Percentiles rank a stretch among this genome's conserved stretches.
Conservation (phyloP, 2,797 vertebrate genomes). For the Malacoraja senta region DNA sequence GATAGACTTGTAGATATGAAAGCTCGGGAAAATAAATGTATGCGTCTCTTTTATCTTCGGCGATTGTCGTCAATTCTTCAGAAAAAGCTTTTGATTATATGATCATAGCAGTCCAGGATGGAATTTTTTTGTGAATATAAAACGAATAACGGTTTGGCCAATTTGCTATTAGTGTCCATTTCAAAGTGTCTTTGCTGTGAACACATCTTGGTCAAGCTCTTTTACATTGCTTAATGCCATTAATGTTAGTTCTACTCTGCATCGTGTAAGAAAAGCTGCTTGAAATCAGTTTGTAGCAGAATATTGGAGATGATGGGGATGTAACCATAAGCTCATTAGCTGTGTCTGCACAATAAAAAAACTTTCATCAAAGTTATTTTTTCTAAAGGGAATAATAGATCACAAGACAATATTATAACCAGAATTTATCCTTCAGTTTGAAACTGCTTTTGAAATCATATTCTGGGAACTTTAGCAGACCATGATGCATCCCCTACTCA, state of each 20-base stretch:
- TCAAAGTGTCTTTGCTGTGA: neutral
- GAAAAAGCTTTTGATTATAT: neutral
- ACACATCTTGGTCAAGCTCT: neutral
- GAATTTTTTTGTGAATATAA: slow-evolving; percentile 17
- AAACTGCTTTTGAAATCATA: slow-evolving; percentile 24
- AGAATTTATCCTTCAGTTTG: neutral
- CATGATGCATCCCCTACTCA: neutral
- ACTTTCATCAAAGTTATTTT: slow-evolving; percentile 27
- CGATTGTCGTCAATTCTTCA: neutral
- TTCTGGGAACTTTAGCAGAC: neutral
- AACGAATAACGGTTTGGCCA: neutral
- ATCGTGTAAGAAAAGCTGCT: neutral
- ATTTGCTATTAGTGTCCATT: neutral
- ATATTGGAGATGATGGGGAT: neutral
- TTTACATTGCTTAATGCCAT: neutral
- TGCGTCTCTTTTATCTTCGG: neutral
- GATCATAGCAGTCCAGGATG: neutral
- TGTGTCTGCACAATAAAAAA: neutral
- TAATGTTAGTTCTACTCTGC: neutral
- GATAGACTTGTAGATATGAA: neutral
- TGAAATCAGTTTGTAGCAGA: neutral
- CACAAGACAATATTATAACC: neutral
- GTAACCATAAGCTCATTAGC: slow-evolving; percentile 10
- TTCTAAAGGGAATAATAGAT: slow-evolving; percentile 33
- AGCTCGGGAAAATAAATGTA: neutral